Evolutionary conservation across 1,140 invertebrate genomes (phyloP).

Genomic region (Musca domestica): DNA sequence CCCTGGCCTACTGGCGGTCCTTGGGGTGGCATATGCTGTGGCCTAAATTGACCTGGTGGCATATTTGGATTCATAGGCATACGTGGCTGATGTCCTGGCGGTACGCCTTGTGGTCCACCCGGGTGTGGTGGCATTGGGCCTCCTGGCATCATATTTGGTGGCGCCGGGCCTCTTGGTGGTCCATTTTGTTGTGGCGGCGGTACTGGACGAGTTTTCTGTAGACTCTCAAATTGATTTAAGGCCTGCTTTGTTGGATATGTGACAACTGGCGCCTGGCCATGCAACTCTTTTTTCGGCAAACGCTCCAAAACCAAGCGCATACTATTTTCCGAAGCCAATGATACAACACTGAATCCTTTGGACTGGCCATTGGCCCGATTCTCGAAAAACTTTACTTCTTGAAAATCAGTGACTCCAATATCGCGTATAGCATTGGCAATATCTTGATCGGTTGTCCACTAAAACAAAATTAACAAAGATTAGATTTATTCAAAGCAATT

Average conservation of each 20-base stretch:
- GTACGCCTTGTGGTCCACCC: conserved; percentile 43
- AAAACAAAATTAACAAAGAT: no score
- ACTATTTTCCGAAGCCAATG: conserved; percentile 88
- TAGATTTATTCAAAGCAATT: no score
- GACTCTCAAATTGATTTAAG: conserved; percentile 79
- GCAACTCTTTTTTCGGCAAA: conserved; percentile 89
- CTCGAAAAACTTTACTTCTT: conserved; percentile 99
- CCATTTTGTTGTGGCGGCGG: conserved; percentile 66
- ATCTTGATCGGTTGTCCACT: conserved; percentile 99
- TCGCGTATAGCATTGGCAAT: conserved; percentile 82
- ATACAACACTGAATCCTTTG: conserved; percentile 95
- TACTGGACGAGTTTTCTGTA: conserved; percentile 82
- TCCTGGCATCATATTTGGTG: conserved; percentile 48
- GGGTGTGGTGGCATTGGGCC: conserved; percentile 54
- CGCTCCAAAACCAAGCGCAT: conserved; percentile 88
- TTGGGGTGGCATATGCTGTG: conserved; percentile 55
- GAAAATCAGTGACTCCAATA: conserved; percentile 88
- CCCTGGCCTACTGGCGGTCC: conserved; percentile 52
- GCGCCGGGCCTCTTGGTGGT: conserved; percentile 52
- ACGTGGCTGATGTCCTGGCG: conserved; percentile 62
- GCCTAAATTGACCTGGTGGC: conserved; percentile 47
- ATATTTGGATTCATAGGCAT: conserved; percentile 60
- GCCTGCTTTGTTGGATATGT: conserved; percentile 92
- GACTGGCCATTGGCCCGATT: conserved; percentile 99
- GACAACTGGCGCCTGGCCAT: conserved; percentile 92